Evolutionary conservation across 1,140 invertebrate genomes (phyloP), one percentile per base, ranked within the genome.

Genomic region (Euborellia annulipes): DNA sequence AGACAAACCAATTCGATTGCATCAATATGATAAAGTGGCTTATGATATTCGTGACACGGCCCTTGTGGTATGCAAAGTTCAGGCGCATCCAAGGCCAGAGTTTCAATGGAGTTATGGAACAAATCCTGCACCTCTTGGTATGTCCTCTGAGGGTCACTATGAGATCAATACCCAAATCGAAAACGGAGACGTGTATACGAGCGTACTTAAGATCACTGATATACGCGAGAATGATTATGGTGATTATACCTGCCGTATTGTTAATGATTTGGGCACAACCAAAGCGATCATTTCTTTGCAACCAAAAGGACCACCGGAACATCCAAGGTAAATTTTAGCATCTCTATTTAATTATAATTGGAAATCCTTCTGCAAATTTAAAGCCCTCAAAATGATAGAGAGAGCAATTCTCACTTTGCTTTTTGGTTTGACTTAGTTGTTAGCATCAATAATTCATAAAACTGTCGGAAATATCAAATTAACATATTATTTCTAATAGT

Each of bases 61-160:
- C 0, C 76, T 85, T 58, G 79, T 94, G 8, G 71, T 80, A 2
- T 94, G 90, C 61, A 76, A 81, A 57, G 85, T 93, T 2, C 85
- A 90, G 59, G 86, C 89, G 0, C 93, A 87, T 63, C 90, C 89
- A 0, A 82, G 84, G 55, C 87, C 88, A 0, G 83, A 86, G 55
- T 92, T 93, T 61, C 85, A 91, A 53, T 94, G 89, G 89, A 85
- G 75, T 50, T 89, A 76, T 50, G 79, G 76, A 4, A 75, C 73
- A 0, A 83, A 84, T 55, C 65, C 69, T 0, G 74, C 78, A 0
- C 77, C 79, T 0, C 61, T 85, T 8, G 72, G 80, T 47, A 77
- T 77, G 49, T 79, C 79, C 1, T 68, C 70, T 1, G 83, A 86
- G 52, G 82, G 79, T 0, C 82, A 85, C 55, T 92, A 91, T 58